phyloP scores from a whole-genome alignment of 2,888 invertebrate genomes.

The Notocelia uddmanniana region DNA sequence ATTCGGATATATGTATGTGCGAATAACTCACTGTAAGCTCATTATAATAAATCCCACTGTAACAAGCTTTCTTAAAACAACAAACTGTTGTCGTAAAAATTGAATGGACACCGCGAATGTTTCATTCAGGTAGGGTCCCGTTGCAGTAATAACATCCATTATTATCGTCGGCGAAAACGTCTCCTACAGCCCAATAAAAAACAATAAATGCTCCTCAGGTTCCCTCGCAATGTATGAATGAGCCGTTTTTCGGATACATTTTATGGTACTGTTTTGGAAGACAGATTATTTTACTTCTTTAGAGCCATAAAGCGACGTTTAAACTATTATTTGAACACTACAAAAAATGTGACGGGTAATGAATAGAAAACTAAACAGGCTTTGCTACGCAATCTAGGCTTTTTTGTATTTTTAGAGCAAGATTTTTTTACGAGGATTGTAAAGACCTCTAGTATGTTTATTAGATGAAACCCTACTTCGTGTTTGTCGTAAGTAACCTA shows the following conservation, averaged over 20 bases:
- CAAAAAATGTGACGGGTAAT: not conserved
- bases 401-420: not conserved
- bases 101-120: conserved; percentile 9
- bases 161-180: conserved; percentile 27
- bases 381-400: no score
- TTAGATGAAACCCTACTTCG: not conserved
- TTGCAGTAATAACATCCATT: conserved; percentile 34
- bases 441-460: no score
- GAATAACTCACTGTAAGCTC: conserved; percentile 14
- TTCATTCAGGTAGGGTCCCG: conserved; percentile 29
- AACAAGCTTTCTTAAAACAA: conserved; percentile 23
- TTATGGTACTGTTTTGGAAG: conserved; percentile 42
- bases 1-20: not conserved
- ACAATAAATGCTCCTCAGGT: conserved; percentile 30
- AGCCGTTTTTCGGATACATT: conserved; percentile 48
- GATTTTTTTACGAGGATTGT: not conserved
- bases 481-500: not conserved
- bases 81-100: not conserved
- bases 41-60: conserved; percentile 5
- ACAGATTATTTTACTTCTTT: not conserved
- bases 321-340: not conserved
- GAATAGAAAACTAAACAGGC: not conserved
- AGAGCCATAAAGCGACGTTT: not conserved
- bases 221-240: conserved; percentile 47
- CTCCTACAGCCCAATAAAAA: conserved; percentile 38